phyloP scores from a whole-genome alignment of 2,888 invertebrate genomes.

The Ischnus inquisitorius region DNA sequence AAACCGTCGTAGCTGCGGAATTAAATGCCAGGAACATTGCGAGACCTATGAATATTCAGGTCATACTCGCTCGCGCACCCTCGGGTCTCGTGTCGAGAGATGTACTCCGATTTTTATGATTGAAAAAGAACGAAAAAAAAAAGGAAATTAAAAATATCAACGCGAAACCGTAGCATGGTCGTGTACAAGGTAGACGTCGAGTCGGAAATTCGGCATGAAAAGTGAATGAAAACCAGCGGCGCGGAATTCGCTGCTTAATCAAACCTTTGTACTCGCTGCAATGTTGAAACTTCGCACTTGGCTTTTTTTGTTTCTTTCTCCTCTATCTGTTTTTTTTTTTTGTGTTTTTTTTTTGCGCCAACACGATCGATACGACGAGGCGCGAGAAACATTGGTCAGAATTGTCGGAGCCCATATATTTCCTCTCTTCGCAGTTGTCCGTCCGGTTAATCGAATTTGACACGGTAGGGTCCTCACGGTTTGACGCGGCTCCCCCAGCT shows the following conservation, averaged over 20 bases:
- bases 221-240: conserved; percentile 31
- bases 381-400: neutral
- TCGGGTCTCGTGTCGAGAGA: neutral
- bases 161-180: neutral
- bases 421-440: conserved; percentile 31
- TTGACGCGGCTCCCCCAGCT: conserved; percentile 19
- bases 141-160: neutral
- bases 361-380: neutral
- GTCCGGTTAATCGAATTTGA: conserved; percentile 67
- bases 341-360: neutral
- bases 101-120: conserved; percentile 35
- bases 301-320: neutral
- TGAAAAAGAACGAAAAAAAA: conserved; percentile 14
- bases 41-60: conserved; percentile 40
- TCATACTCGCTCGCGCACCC: neutral
- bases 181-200: neutral
- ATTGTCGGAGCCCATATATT: conserved; percentile 9
- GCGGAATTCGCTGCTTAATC: conserved; percentile 14
- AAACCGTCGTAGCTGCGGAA: neutral
- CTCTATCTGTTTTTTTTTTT: too few species aligned
- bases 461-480: conserved; percentile 21
- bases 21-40: conserved; percentile 25
- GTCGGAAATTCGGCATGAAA: neutral
- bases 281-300: neutral
- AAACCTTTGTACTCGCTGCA: conserved; percentile 29